A percentile compares a stretch with the other conserved stretches of the same genome.
phyloP scores from a whole-genome alignment of 2,888 invertebrate species.

The Archips crataeganus region DNA sequence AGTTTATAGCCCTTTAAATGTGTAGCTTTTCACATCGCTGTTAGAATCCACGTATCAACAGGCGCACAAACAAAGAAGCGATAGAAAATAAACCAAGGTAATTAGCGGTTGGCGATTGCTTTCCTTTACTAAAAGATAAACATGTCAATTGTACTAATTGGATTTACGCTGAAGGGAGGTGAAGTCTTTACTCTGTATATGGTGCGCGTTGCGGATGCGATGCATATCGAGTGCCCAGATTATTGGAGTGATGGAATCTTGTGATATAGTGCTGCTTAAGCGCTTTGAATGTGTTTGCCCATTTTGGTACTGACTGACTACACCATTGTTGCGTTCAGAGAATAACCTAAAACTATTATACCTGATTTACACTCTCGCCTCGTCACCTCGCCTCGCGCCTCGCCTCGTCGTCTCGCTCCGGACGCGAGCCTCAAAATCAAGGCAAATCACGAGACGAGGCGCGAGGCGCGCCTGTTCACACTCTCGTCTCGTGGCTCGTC shows the following conservation, averaged over 20 bases:
- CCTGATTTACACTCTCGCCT: no score
- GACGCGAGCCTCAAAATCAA: no score
- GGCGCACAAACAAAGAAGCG: conserved; percentile 46
- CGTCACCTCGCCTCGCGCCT: no score
- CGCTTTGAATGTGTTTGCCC: conserved; percentile 13
- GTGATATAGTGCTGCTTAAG: not conserved
- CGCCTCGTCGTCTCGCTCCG: no score
- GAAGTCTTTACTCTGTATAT: conserved; percentile 30
- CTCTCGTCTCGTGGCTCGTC: no score
- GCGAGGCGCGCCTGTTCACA: no score
- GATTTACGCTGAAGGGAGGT: conserved; percentile 51
- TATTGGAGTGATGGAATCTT: not conserved
- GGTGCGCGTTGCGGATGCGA: conserved; percentile 23
- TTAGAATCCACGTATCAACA: conserved; percentile 32
- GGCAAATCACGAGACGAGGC: no score
- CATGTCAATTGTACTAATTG: conserved; percentile 59
- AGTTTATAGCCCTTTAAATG: conserved; percentile 33
- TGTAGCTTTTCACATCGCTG: conserved; percentile 36
- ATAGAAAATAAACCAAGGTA: conserved; percentile 53
- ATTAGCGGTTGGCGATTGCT: conserved; percentile 50
- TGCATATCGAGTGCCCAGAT: conserved; percentile 33
- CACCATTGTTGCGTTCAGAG: not conserved
- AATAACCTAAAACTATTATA: not conserved
- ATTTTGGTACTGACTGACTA: not conserved
- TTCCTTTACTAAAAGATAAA: conserved; percentile 53